phyloP scores from a whole-genome alignment of 2,888 invertebrate species.

The Rhamnusium bicolor region DNA sequence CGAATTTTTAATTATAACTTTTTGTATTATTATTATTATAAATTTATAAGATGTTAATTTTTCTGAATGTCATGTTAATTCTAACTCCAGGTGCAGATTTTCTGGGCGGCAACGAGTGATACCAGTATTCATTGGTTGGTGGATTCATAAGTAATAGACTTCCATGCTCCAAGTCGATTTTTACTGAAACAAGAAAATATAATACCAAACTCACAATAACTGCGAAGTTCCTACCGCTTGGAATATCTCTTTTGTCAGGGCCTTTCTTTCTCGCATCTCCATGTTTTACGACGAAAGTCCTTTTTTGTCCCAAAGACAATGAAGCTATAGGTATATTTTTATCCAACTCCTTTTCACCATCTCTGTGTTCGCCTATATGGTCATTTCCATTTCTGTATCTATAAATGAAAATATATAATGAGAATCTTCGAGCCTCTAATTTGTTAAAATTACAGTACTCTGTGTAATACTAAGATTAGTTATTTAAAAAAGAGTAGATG shows the following conservation, averaged over 20 bases:
- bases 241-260: conserved; percentile 70
- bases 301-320: conserved; percentile 77
- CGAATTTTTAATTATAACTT: too few species aligned
- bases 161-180: conserved; percentile 77
- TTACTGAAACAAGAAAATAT: conserved; percentile 69
- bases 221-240: conserved; percentile 68
- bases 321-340: conserved; percentile 78
- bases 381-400: conserved; percentile 81
- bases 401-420: conserved; percentile 22
- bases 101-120: conserved; percentile 78
- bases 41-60: conserved; percentile 58
- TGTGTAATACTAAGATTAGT: too few species aligned
- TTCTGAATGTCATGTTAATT: conserved; percentile 80
- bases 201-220: conserved; percentile 19
- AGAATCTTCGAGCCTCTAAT: too few species aligned
- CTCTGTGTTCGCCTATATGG: conserved; percentile 82
- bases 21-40: too few species aligned
- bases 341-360: conserved; percentile 80
- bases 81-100: conserved; percentile 74
- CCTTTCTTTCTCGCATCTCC: conserved; percentile 73
- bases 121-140: conserved; percentile 81
- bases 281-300: conserved; percentile 79
- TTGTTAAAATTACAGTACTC: too few species aligned
- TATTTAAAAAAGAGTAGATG: too few species aligned
- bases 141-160: conserved; percentile 81